A percentile compares a stretch with the other conserved stretches of the same genome.
Evolutionary conservation across 2,797 vertebrate species (phyloP).

Genomic region (Coreius guichenoti): DNA sequence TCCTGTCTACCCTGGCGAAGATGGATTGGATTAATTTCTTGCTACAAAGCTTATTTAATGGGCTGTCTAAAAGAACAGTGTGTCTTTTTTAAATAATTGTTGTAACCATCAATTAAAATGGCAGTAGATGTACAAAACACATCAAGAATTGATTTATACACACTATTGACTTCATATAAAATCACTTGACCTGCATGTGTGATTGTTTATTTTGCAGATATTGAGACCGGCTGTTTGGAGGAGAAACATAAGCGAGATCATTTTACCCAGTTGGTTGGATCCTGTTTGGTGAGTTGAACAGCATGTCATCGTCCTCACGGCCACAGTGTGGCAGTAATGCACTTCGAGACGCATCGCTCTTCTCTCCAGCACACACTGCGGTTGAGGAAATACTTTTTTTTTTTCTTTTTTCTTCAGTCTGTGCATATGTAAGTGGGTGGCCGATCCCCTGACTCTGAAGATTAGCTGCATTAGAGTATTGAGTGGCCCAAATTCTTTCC

Average conservation of each 20-base stretch:
- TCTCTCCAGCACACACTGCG: constrained; percentile 13
- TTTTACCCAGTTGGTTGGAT: constrained; percentile 94
- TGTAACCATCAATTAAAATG: background rate
- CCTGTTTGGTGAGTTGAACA: constrained; percentile 91
- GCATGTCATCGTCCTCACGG: background rate
- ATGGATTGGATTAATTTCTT: background rate
- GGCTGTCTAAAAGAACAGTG: background rate
- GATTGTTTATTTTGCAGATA: constrained; percentile 79
- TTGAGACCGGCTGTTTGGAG: constrained; percentile 96
- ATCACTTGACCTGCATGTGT: background rate
- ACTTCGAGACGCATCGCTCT: background rate
- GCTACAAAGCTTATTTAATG: background rate
- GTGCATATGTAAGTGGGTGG: constrained; percentile 36
- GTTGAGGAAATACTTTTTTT: constrained; percentile 25
- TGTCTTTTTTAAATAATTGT: background rate
- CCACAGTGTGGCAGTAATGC: constrained; percentile 65
- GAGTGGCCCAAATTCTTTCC: constrained; percentile 59
- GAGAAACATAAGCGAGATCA: constrained; percentile 97
- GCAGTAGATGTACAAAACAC: background rate
- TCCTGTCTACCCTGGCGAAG: background rate
- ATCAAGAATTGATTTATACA: background rate
- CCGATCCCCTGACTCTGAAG: constrained; percentile 51
- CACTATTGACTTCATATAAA: background rate
- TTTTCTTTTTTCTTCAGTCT: no score
- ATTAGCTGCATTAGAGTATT: constrained; percentile 60